Base-by-base conservation (phyloP, 2,797 vertebrate genomes). In the Spizella passerina region DNA sequence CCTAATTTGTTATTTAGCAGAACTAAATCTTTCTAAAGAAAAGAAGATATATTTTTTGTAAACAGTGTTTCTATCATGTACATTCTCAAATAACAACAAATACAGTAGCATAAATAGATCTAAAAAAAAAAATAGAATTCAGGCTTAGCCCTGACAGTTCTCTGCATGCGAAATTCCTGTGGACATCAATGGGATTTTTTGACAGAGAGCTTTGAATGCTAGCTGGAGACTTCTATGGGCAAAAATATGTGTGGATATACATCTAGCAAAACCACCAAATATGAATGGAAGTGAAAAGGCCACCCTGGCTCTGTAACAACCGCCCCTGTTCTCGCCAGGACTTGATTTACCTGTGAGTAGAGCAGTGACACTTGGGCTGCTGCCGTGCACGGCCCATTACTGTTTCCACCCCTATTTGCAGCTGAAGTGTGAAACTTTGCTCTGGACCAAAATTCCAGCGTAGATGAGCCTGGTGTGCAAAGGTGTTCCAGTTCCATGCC, bases 41-140 rank as follows among this genome's bases (percentile, higher is more conserved):
- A 97, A 98, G 95, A 97, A 93, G 90, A 98, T 98, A 97, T 98
- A 98, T 98, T 98, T 98, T 98, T 98, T 98, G 97, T 98, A 98
- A 97, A 95, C 95, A 90, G 94, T 96, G 68, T 98, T 98, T 98
- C 97, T 98, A 98, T 96, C 98, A 98, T 97, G 97, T 96, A 96
- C 97, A 97, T 98, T 98, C 96, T 96, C 94, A 96, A 95, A 93
- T 94, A 86, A 94, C 93, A 97, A 92, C 59, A 93, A 92, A 91
- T 96, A 85, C 92, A 95, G 91, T 93, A 91, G 90, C 82, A 83
- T 85, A 92, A 94, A 76, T 86, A 97, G 93, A 94, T 94, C 43
- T 94, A 46, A 50, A 57, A 23, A 50, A 57, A 23, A 18, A 32
- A 36, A 3, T 6, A 46, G 6, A 90, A 81, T 55, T 72, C 44